Percentiles rank a stretch among this genome's conserved stretches.
These are phyloP conservation scores for Carollia perspicillata DNA, from an alignment of 2,113 vertebrate genomes.

Conservation along the genomic window DNA sequence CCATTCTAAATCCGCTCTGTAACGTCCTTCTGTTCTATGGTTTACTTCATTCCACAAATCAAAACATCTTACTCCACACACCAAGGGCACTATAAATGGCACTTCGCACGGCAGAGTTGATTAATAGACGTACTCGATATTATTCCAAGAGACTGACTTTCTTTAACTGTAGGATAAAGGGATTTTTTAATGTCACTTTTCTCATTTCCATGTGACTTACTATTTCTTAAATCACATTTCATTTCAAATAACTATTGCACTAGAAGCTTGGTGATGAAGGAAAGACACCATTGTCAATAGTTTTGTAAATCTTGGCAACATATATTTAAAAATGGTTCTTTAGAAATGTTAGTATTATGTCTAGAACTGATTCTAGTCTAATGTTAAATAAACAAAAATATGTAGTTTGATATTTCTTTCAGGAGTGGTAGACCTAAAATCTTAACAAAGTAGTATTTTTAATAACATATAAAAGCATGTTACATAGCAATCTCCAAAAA, in stretches of 20 bases:
- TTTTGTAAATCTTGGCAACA: slow-evolving; percentile 50
- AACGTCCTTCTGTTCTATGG: too few species aligned
- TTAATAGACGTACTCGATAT: not conserved
- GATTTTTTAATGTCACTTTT: slow-evolving; percentile 53
- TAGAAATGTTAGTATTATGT: slow-evolving; percentile 36
- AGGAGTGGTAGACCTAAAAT: not conserved
- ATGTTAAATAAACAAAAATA: slow-evolving; percentile 36
- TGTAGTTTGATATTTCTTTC: not conserved
- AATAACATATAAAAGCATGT: not conserved
- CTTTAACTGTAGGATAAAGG: slow-evolving; percentile 38
- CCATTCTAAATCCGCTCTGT: too few species aligned
- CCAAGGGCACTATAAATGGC: not conserved
- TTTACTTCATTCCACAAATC: too few species aligned
- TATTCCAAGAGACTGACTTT: slow-evolving; percentile 5
- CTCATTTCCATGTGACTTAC: slow-evolving; percentile 9
- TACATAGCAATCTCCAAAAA: not conserved
- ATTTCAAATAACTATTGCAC: slow-evolving; percentile 27
- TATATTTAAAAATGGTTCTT: slow-evolving; percentile 46
- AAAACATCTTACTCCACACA: slow-evolving; percentile 49
- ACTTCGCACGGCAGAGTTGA: slow-evolving; percentile 13
- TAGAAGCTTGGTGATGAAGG: not conserved
- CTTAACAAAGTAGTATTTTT: slow-evolving; percentile 29
- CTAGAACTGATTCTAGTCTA: not conserved
- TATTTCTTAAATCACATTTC: slow-evolving; percentile 56
- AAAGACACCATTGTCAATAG: slow-evolving; percentile 29